Conservation (phyloP, 2,797 vertebrate species). For the Simalia tracyae region DNA sequence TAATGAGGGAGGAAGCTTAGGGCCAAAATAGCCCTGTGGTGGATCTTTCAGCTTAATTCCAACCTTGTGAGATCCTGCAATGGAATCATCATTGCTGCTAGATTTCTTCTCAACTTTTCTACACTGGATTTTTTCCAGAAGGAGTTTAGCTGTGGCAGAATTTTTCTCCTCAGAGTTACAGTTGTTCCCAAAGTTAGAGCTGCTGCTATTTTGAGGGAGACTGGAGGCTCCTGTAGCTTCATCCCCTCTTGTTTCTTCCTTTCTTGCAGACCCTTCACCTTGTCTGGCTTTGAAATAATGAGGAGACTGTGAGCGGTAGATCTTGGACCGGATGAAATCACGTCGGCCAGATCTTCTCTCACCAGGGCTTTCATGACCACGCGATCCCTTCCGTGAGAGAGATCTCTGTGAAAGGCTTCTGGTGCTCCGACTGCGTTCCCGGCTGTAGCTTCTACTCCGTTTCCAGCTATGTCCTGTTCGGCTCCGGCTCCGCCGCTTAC, state of each 20-base stretch:
- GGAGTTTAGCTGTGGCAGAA: conserved; percentile 87
- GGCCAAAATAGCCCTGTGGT: conserved; percentile 96
- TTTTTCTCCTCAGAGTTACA: conserved; percentile 86
- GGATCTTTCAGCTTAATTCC: conserved; percentile 95
- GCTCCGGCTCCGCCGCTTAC: conserved; percentile 81
- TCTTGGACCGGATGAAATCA: conserved; percentile 92
- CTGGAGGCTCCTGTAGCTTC: conserved; percentile 71
- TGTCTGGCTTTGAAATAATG: conserved; percentile 78
- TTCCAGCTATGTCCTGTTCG: conserved; percentile 83
- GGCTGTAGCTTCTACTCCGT: conserved; percentile 80
- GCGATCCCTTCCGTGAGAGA: conserved; percentile 78
- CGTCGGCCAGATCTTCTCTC: conserved; percentile 76
- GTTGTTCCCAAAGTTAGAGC: conserved; percentile 68
- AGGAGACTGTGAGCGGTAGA: conserved; percentile 94
- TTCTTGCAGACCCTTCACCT: conserved; percentile 67
- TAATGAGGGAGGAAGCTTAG: conserved; percentile 90
- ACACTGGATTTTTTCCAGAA: conserved; percentile 92
- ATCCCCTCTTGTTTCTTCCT: conserved; percentile 70
- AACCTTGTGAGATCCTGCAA: conserved; percentile 76
- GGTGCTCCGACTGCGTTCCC: conserved; percentile 87
- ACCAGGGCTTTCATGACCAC: conserved; percentile 79
- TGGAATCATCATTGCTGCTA: conserved; percentile 71
- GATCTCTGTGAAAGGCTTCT: conserved; percentile 90
- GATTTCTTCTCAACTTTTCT: conserved; percentile 80
- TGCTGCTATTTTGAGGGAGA: conserved; percentile 64